phyloP scores from a whole-genome alignment of 2,797 vertebrate genomes.

The Ataeniobius toweri region DNA sequence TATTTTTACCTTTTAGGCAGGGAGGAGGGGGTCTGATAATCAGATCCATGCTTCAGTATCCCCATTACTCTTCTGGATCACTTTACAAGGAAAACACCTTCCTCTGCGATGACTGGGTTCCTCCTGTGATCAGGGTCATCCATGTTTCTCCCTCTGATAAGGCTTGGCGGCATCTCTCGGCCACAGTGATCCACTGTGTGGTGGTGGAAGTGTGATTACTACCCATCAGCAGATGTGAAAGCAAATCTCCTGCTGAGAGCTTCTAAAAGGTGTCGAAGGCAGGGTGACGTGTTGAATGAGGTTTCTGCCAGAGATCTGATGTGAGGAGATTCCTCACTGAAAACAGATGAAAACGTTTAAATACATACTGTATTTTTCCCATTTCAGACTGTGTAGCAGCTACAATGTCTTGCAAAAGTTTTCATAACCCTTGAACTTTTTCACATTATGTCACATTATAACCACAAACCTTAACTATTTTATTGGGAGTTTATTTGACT shows the following conservation, averaged over 20 bases:
- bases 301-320: conserved; percentile 35
- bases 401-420: conserved; percentile 21
- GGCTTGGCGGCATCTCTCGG: conserved; percentile 72
- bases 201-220: conserved; percentile 63
- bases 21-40: conserved; percentile 42
- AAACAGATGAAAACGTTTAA: conserved; percentile 2
- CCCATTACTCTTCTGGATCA: conserved; percentile 54
- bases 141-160: conserved; percentile 78
- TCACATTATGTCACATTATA: too few relatives aligned
- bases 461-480: too few relatives aligned
- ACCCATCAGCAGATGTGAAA: conserved; percentile 69
- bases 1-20: conserved; percentile 35
- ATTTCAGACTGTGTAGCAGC: not conserved
- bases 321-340: conserved; percentile 33
- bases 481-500: too few relatives aligned
- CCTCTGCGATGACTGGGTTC: conserved; percentile 68
- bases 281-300: conserved; percentile 49
- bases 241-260: conserved; percentile 61
- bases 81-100: conserved; percentile 65
- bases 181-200: conserved; percentile 47
- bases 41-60: conserved; percentile 56
- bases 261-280: conserved; percentile 65
- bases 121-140: conserved; percentile 67
- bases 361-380: conserved; percentile 32
- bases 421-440: too few relatives aligned